Base-by-base conservation (phyloP, 1,140 invertebrate genomes). In the Cyphomyrmex costatus region DNA sequence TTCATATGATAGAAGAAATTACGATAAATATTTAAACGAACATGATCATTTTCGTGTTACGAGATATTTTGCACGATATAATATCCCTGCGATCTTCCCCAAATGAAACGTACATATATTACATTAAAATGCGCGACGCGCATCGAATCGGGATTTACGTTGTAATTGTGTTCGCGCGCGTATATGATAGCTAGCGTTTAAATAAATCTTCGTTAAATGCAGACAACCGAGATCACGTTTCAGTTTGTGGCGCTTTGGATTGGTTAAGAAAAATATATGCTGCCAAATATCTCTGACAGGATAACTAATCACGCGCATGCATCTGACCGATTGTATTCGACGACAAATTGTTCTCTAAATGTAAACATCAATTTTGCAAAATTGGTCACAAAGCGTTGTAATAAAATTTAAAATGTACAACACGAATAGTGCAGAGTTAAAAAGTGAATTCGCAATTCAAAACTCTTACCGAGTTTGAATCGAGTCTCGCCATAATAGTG, bases 151-250 rank as follows among this genome's bases (percentile, higher is more conserved):
- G 60, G 79, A 83, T 83, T 83, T 83, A 60, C 79, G 27, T 53
- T 14, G 68, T 60, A 83, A 83, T 83, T 83, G 68, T 61, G 68
- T 60, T 46, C 36, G 14, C 53, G 79, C 51, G 68, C 27, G 24
- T 27, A 65, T 21, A 65, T 21, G 51, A 82, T 73, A 70, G 24
- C 19, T 33, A 19, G 51, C 24, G 27, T 16, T 49, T 68, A 68
- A 49, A 83, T 83, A 83, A 83, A 83, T 83, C 68, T 83, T 83
- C 53, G 71, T 83, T 83, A 83, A 74, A 60, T 33, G 36, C 42
- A 6, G 53, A 49, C 68, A 83, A 30, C 24, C 46, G 53, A 24
- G 56, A 61, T 74, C 53, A 49, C 36, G 27, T 74, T 74, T 83
- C 24, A 51, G 27, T 33, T 65, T 24, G 66, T 19, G 19, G 6